A percentile compares a stretch with the other conserved stretches of the same genome.
phyloP scores from a whole-genome alignment of 2,113 vertebrate genomes.

The Anhinga rufa region DNA sequence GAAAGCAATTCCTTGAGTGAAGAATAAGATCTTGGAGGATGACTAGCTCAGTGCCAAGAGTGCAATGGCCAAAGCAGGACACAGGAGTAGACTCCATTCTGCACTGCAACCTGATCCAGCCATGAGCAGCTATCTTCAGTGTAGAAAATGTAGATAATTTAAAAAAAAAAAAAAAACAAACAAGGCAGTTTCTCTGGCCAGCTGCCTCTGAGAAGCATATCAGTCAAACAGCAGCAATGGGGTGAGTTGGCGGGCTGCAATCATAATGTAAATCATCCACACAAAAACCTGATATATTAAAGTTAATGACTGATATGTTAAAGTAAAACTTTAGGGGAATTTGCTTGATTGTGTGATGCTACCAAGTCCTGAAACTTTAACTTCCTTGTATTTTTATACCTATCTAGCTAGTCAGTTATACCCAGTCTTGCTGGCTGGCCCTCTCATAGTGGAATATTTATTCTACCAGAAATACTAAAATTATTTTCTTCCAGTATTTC shows the following conservation, averaged over 20 bases:
- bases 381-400: not conserved
- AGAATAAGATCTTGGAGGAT: not conserved
- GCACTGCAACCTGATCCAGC: not conserved
- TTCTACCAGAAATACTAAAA: not conserved
- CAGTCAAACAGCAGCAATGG: not conserved
- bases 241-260: not conserved
- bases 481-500: not conserved
- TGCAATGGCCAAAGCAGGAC: not conserved
- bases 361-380: not conserved
- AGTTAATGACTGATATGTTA: not conserved
- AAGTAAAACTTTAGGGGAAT: not conserved
- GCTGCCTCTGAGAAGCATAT: not conserved
- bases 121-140: not conserved
- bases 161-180: fast-evolving
- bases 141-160: not conserved
- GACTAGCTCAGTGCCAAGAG: not conserved
- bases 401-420: not conserved
- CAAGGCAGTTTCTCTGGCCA: not conserved
- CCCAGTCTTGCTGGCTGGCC: not conserved
- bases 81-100: not conserved
- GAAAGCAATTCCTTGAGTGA: not conserved
- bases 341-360: not conserved
- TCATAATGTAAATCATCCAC: not conserved
- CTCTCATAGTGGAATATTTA: not conserved
- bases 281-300: not conserved